Percentiles rank a stretch among this genome's conserved stretches.
These are phyloP conservation scores for Cheilosia vernalis DNA, from an alignment of 2,888 invertebrate species.

Conservation along the genomic window DNA sequence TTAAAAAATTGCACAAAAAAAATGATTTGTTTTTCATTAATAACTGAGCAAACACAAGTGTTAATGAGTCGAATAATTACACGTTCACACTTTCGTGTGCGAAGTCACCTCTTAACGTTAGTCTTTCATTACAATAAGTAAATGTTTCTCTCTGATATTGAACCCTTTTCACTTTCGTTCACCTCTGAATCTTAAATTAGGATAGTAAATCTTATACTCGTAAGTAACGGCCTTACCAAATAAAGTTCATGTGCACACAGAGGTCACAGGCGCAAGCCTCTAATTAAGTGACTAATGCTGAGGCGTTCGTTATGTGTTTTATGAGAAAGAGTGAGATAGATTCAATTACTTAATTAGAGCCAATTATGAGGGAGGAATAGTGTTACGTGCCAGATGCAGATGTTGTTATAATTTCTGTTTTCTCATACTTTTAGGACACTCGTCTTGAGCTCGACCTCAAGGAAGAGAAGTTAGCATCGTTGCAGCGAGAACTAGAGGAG, in stretches of 20 bases:
- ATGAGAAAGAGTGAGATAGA: constrained; percentile 13
- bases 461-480: constrained; percentile 91
- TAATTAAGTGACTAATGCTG: constrained; percentile 38
- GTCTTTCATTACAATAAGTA: constrained; percentile 9
- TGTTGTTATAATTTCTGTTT: constrained; percentile 2
- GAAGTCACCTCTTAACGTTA: neutral
- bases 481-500: constrained; percentile 94
- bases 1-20: constrained; percentile 6
- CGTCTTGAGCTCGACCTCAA: constrained; percentile 94
- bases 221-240: constrained; percentile 5
- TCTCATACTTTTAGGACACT: constrained; percentile 87
- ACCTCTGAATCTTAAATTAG: constrained; percentile 11
- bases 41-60: constrained; percentile 39
- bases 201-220: neutral
- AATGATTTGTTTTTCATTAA: neutral
- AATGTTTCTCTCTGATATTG: constrained; percentile 15
- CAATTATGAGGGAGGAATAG: constrained; percentile 24
- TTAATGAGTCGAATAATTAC: constrained; percentile 33
- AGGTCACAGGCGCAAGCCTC: constrained; percentile 46
- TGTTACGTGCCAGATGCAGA: neutral
- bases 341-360: constrained; percentile 61
- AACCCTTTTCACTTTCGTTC: constrained; percentile 35
- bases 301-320: constrained; percentile 12
- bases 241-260: constrained; percentile 23
- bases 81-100: constrained; percentile 27